These are phyloP conservation scores for Zenarchopterus dispar DNA, from an alignment of 2,797 vertebrate species.

Conservation along the genomic window DNA sequence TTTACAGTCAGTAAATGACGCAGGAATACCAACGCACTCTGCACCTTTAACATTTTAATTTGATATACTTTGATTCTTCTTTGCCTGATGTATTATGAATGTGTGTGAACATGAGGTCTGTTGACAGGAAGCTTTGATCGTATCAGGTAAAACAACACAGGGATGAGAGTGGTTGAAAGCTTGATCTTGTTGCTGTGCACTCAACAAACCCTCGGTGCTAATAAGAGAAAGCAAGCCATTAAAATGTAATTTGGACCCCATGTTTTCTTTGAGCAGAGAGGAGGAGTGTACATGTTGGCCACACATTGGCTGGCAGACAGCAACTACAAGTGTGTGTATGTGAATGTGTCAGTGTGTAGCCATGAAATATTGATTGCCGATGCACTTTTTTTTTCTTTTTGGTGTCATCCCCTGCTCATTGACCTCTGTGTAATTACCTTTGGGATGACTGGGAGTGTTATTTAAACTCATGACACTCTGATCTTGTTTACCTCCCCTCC, in stretches of 20 bases:
- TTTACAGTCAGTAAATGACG: neutral
- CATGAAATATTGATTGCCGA: conserved; percentile 73
- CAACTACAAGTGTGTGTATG: conserved; percentile 2
- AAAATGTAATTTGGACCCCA: conserved; percentile 76
- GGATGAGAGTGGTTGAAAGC: conserved; percentile 63
- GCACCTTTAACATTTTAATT: neutral
- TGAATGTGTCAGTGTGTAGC: conserved; percentile 25
- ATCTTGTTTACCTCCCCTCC: conserved; percentile 66
- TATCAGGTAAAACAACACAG: conserved; percentile 45
- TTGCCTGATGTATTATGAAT: neutral
- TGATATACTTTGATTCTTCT: conserved; percentile 6
- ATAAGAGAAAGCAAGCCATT: conserved; percentile 73
- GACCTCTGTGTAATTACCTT: conserved; percentile 77
- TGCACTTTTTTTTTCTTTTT: conserved; percentile 56
- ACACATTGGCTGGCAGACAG: conserved; percentile 42
- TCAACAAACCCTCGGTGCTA: conserved; percentile 50
- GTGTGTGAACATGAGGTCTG: neutral
- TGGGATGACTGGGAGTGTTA: conserved; percentile 64
- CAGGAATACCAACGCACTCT: neutral
- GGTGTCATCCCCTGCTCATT: conserved; percentile 70
- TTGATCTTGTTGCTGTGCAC: conserved; percentile 51
- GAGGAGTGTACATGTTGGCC: conserved; percentile 67
- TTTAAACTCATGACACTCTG: conserved; percentile 66
- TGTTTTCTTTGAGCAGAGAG: conserved; percentile 67
- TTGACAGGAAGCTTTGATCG: conserved; percentile 41